Conservation (phyloP, 2,797 vertebrate species). For the Sphenopsis melanotis region DNA sequence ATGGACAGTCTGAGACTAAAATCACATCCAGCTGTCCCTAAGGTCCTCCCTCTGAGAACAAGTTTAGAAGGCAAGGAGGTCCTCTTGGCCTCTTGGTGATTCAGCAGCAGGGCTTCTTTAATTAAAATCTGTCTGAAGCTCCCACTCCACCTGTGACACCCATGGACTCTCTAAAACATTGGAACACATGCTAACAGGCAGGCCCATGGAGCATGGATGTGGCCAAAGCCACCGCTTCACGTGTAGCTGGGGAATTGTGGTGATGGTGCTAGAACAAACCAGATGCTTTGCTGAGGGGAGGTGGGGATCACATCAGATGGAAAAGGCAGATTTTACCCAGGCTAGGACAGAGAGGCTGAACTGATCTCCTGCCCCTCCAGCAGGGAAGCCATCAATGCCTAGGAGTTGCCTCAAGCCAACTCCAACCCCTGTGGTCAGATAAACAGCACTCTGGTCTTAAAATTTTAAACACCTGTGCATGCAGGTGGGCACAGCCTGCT, state of each 20-base stretch:
- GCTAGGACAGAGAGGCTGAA: not conserved
- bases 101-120: not conserved
- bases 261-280: not conserved
- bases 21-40: not conserved
- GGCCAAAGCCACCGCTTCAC: not conserved
- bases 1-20: not conserved
- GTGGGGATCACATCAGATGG: not conserved
- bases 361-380: accelerated
- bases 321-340: not conserved
- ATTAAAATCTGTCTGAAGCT: not conserved
- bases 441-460: not conserved
- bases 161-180: not conserved
- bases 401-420: not conserved
- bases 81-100: accelerated
- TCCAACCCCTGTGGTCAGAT: accelerated
- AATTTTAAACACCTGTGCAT: not conserved
- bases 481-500: not conserved
- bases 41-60: not conserved
- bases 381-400: not conserved
- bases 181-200: accelerated
- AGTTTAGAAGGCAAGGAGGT: not conserved
- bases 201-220: accelerated
- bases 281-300: not conserved
- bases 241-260: not conserved
- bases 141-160: not conserved